A percentile compares a stretch with the other conserved stretches of the same genome.
These are phyloP conservation scores for Menidia menidia DNA, from an alignment of 2,797 vertebrate species.

Conservation along the genomic window DNA sequence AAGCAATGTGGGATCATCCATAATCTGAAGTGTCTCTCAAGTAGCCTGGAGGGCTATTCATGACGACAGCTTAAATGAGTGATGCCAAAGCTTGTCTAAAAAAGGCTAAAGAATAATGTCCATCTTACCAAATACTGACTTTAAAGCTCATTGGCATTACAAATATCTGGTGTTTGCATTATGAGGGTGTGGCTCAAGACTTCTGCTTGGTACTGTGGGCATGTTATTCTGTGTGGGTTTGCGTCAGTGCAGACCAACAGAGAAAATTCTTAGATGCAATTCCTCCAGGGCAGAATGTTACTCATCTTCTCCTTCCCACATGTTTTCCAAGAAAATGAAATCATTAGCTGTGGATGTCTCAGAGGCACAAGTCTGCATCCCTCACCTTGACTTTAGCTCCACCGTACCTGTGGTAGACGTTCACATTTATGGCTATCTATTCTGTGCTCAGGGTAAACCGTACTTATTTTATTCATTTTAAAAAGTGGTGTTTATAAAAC, in stretches of 20 bases:
- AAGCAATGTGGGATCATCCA: not conserved
- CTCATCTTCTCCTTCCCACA: constrained; percentile 49
- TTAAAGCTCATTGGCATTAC: too few relatives aligned
- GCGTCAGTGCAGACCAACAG: constrained; percentile 26
- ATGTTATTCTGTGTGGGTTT: constrained; percentile 35
- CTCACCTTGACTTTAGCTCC: constrained; percentile 65
- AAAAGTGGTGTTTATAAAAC: constrained; percentile 54
- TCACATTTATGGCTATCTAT: constrained; percentile 48
- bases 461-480: constrained; percentile 47
- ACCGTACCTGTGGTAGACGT: constrained; percentile 19
- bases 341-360: constrained; percentile 64
- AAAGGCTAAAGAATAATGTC: too few relatives aligned
- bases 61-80: too few relatives aligned
- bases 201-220: not conserved
- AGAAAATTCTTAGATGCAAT: constrained; percentile 47
- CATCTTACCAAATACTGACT: too few relatives aligned
- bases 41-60: too few relatives aligned
- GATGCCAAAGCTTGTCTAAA: too few relatives aligned
- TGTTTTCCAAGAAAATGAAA: constrained; percentile 48
- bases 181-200: too few relatives aligned
- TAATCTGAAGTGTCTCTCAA: not conserved
- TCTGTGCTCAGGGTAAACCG: constrained; percentile 36
- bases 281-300: constrained; percentile 36
- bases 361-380: constrained; percentile 51
- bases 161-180: too few relatives aligned